Conservation (phyloP, 2,113 vertebrate genomes). For the Dromaius novaehollandiae region DNA sequence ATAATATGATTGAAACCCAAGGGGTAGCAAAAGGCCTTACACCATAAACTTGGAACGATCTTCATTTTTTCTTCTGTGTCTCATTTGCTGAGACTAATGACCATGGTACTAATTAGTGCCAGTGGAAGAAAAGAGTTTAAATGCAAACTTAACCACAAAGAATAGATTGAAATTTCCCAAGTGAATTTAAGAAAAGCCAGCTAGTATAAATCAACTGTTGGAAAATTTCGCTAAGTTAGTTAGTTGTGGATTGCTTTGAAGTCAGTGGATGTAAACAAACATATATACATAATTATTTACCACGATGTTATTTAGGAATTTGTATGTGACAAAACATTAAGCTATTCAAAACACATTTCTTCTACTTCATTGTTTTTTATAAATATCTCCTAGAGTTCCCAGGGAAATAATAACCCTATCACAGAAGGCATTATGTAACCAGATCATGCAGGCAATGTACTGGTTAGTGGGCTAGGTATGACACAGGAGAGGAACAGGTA, state of each 20-base stretch:
- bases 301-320: neutral
- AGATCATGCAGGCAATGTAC: neutral
- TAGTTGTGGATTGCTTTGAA: constrained; percentile 1
- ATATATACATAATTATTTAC: neutral
- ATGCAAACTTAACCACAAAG: neutral
- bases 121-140: neutral
- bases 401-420: neutral
- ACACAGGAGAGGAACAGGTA: neutral
- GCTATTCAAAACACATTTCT: neutral
- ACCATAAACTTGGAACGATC: neutral
- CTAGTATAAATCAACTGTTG: neutral
- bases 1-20: neutral
- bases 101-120: neutral
- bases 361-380: neutral
- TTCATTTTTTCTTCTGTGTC: neutral
- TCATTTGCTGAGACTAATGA: neutral
- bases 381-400: neutral
- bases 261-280: neutral
- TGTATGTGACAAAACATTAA: neutral
- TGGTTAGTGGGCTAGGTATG: neutral
- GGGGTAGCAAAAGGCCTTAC: neutral
- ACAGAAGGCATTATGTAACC: no score
- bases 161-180: neutral
- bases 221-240: neutral
- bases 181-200: neutral